Conservation (phyloP, 2,113 vertebrate genomes). For the Centropristis striata region DNA sequence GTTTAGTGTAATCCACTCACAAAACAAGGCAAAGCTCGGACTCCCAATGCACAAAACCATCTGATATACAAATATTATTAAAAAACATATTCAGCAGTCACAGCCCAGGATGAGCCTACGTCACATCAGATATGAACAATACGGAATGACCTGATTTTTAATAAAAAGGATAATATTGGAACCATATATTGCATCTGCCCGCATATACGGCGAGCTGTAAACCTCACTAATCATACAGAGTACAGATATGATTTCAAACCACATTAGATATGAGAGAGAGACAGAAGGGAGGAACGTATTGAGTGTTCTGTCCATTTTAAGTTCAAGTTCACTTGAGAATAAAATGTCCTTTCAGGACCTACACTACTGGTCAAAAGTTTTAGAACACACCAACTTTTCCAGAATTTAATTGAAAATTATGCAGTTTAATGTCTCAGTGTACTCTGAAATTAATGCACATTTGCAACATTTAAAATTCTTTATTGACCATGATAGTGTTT, state of each 20-base stretch:
- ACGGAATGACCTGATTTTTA: conserved; percentile 22
- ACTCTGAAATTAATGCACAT: no score
- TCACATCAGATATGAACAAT: conserved; percentile 18
- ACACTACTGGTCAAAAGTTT: no score
- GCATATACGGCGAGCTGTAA: not conserved
- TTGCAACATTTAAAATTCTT: no score
- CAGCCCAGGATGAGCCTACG: not conserved
- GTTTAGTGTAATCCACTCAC: not conserved
- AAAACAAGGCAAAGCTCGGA: not conserved
- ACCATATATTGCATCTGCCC: not conserved
- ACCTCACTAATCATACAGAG: not conserved
- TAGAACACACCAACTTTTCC: no score
- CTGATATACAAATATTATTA: conserved; percentile 39
- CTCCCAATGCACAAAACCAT: conserved; percentile 21
- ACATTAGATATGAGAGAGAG: conserved; percentile 6
- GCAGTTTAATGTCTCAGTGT: no score
- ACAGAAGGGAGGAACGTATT: not conserved
- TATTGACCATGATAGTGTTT: no score
- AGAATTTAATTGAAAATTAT: no score
- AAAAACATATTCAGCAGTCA: not conserved
- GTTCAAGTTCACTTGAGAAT: not conserved
- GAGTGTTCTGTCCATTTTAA: not conserved
- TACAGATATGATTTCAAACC: not conserved
- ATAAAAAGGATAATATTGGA: conserved; percentile 22
- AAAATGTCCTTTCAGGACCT: no score